Evolutionary conservation across 2,797 vertebrate genomes (phyloP).

Genomic region (Lepidocolaptes lacrymiger): DNA sequence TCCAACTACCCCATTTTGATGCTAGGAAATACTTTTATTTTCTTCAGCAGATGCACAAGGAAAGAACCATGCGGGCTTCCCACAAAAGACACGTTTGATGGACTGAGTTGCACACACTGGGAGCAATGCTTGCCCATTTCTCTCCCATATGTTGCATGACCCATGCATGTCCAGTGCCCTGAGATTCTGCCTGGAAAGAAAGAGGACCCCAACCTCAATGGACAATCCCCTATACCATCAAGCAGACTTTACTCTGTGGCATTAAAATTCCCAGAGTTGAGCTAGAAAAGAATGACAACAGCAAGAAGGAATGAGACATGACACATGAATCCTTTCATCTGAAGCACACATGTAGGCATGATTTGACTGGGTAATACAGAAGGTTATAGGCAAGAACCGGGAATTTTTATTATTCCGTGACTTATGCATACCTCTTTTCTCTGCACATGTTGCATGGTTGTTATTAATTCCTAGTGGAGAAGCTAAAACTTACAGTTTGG

Average conservation of each 20-base stretch:
- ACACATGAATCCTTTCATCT: accelerated
- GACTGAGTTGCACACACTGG: neutral
- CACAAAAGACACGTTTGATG: neutral
- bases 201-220: neutral
- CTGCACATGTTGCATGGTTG: neutral
- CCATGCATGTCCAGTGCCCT: neutral
- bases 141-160: neutral
- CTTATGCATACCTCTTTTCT: neutral
- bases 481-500: neutral
- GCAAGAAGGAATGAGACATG: neutral
- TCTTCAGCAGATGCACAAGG: neutral
- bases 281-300: neutral
- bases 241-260: neutral
- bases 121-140: neutral
- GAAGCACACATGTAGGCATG: accelerated
- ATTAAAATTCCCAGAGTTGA: accelerated
- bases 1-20: neutral
- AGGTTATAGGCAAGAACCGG: neutral
- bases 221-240: neutral
- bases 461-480: neutral
- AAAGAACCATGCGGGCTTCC: neutral
- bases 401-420: neutral
- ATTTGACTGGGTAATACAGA: neutral
- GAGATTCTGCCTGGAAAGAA: neutral
- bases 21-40: neutral